Base-by-base conservation (phyloP, 1,140 invertebrate genomes). In the Panagrolaimus sp. region DNA sequence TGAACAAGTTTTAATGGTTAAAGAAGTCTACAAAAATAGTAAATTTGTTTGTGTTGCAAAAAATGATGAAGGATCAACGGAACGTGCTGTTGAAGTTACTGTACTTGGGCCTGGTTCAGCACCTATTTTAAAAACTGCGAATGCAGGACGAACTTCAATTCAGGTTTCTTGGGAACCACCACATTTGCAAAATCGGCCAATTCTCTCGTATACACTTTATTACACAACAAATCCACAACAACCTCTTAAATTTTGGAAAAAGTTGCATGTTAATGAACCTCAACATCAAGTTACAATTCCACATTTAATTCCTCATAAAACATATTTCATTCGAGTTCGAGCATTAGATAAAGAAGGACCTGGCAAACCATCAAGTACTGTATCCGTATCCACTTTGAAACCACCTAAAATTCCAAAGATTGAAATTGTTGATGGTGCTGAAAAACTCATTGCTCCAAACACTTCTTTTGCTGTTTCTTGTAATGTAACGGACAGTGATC, bases 211-310 rank as follows among this genome's bases (percentile, higher is more conserved):
- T 64, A 80, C 81, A 15, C 63, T 82, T 24, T 81, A 83, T 58
- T 82, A 83, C 76, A 82, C 81, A 7, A 82, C 71, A n/a, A 79
- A 82, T 47, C 66, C 58, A 45, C 62, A 74, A 44, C 77, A 82
- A 58, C 79, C 80, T 7, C 63, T 82, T n/a, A 76, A 75, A 46
- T 78, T 79, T 66, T 77, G 81, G 79, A 73, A 80, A 55, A 68
- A 70, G 21, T 12, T 82, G 2, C 63, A 73, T 65, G 74, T 81
- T 38, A 63, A 78, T 21, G 75, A 82, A 43, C 81, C 81, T 10
- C 69, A 71, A 3, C 68, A 71, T 43, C 67, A 73, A 67, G 68
- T 71, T 1, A 67, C 68, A 2, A 77, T 82, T 43, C 44, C 68
- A 12, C 76, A 76, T 65, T 73, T 82, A 24, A 63, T 58, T 8